phyloP scores from a whole-genome alignment of 2,888 invertebrate species.

The Lasioglossum leucozonium region DNA sequence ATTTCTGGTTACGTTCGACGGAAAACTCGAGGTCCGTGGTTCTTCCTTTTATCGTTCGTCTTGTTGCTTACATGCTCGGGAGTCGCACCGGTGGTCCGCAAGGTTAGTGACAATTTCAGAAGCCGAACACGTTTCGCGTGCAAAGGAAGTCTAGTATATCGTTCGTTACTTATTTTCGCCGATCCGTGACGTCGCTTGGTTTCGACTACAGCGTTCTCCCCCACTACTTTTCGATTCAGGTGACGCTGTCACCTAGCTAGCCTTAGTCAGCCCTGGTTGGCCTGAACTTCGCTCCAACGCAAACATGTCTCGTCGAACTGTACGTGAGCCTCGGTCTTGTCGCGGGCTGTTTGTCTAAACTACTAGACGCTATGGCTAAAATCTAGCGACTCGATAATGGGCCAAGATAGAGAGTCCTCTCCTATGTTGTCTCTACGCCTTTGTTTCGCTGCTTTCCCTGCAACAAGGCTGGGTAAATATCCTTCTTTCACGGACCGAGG shows the following conservation, averaged over 20 bases:
- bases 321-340: not conserved
- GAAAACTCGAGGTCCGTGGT: not conserved
- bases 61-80: not conserved
- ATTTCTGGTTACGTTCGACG: constrained; percentile 4
- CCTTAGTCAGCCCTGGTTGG: not conserved
- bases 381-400: not conserved
- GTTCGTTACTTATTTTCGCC: not conserved
- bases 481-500: too few species aligned
- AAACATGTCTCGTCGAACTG: not conserved
- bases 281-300: not conserved
- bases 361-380: not conserved
- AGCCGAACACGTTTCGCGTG: not conserved
- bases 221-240: too few species aligned
- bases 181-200: not conserved
- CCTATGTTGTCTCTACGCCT: too few species aligned
- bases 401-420: not conserved
- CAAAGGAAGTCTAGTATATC: not conserved
- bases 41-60: not conserved
- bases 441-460: too few species aligned
- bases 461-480: too few species aligned
- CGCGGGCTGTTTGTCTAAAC: not conserved
- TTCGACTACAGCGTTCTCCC: too few species aligned
- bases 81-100: not conserved
- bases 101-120: not conserved
- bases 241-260: not conserved